Evolutionary conservation across 2,888 invertebrate species (phyloP).

Genomic region (Melikaiella ostensackeni): DNA sequence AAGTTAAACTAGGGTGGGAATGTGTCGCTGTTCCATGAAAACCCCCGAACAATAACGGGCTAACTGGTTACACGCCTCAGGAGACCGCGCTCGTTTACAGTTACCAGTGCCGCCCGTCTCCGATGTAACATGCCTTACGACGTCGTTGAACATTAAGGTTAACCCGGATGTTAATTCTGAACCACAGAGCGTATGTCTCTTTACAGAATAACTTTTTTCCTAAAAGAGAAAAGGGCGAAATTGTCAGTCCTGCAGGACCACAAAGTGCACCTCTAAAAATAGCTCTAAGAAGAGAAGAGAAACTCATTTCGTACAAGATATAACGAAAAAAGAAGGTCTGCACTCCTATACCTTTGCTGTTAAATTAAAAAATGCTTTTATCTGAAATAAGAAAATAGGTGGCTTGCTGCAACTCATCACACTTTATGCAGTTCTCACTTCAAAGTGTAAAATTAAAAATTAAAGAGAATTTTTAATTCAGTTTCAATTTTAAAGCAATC

Average conservation of each 20-base stretch:
- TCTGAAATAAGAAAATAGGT: background rate
- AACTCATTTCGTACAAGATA: background rate
- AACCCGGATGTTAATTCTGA: constrained; percentile 37
- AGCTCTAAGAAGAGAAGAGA: too few species aligned
- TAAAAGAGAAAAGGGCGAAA: background rate
- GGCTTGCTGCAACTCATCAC: too few species aligned
- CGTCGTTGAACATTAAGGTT: constrained; percentile 20
- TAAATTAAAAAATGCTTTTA: background rate
- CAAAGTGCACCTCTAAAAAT: background rate
- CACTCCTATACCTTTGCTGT: background rate
- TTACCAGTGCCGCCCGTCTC: constrained; percentile 29
- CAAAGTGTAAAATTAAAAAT: too few species aligned
- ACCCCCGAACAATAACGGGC: constrained; percentile 47
- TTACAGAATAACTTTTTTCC: background rate
- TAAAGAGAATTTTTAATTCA: too few species aligned
- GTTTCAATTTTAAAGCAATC: too few species aligned
- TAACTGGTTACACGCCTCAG: constrained; percentile 47
- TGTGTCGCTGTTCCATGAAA: constrained; percentile 42
- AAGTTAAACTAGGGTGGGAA: constrained; percentile 32
- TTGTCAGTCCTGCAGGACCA: background rate
- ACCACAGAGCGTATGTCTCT: background rate
- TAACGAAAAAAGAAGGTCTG: background rate
- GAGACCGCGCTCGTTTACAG: constrained; percentile 43
- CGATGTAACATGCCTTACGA: constrained; percentile 22
- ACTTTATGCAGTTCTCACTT: too few species aligned